Percentiles rank a stretch among this genome's conserved stretches.
These are phyloP conservation scores for Cephalotes varians DNA, from an alignment of 2,888 invertebrate species.

Conservation along the genomic window DNA sequence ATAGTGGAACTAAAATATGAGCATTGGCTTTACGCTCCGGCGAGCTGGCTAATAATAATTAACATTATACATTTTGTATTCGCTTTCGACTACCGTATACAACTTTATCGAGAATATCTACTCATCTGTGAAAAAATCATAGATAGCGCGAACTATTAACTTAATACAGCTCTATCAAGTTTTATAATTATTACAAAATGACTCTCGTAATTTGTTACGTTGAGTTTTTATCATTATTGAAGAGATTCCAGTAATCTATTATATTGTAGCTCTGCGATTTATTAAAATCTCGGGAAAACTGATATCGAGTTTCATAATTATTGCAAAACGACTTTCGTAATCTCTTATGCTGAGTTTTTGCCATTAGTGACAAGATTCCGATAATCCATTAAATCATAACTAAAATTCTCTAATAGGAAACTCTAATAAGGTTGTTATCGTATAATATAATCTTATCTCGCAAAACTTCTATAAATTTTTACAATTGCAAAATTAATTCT, in stretches of 20 bases:
- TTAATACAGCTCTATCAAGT: conserved; percentile 10
- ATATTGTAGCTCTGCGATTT: background rate
- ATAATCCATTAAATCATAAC: background rate
- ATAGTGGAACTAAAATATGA: conserved; percentile 36
- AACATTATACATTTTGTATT: conserved; percentile 40
- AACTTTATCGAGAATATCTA: conserved; percentile 30
- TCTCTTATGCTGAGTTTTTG: conserved; percentile 17
- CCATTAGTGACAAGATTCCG: background rate
- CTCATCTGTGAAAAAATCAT: background rate
- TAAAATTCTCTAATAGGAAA: too few species aligned
- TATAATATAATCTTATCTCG: conserved; percentile 5
- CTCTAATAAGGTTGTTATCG: too few species aligned
- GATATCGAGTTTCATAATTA: conserved; percentile 28
- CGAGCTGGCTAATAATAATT: conserved; percentile 39
- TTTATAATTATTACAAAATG: conserved; percentile 31
- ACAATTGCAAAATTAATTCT: background rate
- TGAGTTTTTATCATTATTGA: background rate
- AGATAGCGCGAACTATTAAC: background rate
- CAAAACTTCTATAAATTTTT: background rate
- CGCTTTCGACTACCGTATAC: conserved; percentile 31
- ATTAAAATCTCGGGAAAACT: conserved; percentile 13
- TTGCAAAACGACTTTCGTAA: conserved; percentile 21
- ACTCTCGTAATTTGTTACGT: conserved; percentile 18
- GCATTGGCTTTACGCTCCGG: conserved; percentile 28
- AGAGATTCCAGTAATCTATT: background rate